phyloP scores from a whole-genome alignment of 2,113 vertebrate genomes.

The human (Homo sapiens) region DNA sequence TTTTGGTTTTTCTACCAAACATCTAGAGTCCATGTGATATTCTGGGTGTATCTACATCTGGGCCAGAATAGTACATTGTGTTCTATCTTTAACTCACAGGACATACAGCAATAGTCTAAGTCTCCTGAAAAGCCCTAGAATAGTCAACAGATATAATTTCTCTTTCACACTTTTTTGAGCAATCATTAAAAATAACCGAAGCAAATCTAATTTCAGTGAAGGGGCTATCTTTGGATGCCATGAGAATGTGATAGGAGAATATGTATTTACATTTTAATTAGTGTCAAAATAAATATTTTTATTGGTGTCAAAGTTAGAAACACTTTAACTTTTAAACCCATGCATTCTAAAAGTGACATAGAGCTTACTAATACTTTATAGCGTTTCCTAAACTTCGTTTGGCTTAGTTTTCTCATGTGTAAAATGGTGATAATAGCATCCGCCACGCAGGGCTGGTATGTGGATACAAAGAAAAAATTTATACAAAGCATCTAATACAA shows the following conservation, averaged over 20 bases:
- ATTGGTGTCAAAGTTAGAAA: slow-evolving; percentile 26
- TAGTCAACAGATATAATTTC: slow-evolving; percentile 35
- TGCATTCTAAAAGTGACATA: background rate
- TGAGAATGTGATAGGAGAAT: background rate
- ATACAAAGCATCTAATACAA: background rate
- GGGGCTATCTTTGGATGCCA: slow-evolving; percentile 1
- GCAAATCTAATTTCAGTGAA: background rate
- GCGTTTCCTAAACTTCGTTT: background rate
- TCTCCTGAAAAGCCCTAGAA: slow-evolving; percentile 29
- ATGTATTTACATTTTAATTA: slow-evolving; percentile 24
- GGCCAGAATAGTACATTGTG: background rate
- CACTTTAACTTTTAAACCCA: background rate
- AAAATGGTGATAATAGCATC: background rate
- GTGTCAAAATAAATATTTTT: slow-evolving; percentile 23
- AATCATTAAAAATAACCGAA: slow-evolving; percentile 45
- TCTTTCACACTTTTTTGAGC: slow-evolving; percentile 37
- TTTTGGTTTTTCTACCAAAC: background rate
- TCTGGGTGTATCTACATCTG: background rate
- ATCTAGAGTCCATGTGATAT: background rate
- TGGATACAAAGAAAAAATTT: background rate
- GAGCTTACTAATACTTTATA: background rate
- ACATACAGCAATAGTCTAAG: background rate
- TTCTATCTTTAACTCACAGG: slow-evolving; percentile 9
- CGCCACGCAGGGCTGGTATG: background rate
- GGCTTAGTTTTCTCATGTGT: background rate